phyloP scores from a whole-genome alignment of 2,888 invertebrate genomes.

The Lucinisca nassula region DNA sequence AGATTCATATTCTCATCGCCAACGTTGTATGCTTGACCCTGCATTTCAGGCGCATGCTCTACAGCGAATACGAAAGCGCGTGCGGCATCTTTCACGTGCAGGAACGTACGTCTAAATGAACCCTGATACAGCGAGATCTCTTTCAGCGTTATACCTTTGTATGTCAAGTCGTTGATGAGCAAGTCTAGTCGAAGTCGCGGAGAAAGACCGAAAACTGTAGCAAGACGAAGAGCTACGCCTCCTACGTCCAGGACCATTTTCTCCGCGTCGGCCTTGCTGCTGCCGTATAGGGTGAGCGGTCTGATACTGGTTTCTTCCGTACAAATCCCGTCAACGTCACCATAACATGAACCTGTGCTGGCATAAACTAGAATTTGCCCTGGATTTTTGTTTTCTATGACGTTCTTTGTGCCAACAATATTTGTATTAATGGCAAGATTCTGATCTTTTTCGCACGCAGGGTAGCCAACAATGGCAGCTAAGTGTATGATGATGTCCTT shows the following conservation, averaged over 20 bases:
- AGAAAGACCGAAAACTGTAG: conserved; percentile 87
- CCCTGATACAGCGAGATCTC: conserved; percentile 84
- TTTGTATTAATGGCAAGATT: too few species aligned
- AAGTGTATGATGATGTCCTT: conserved; percentile 84
- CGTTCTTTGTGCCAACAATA: too few species aligned
- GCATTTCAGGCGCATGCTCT: conserved; percentile 81
- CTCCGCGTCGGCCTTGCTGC: too few species aligned
- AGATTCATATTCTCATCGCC: conserved; percentile 86
- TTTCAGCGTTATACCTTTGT: conserved; percentile 78
- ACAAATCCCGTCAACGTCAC: conserved; percentile 83
- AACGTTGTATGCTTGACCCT: conserved; percentile 84
- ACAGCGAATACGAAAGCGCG: conserved; percentile 85
- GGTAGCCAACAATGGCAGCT: conserved; percentile 87
- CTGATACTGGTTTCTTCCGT: conserved; percentile 84
- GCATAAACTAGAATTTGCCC: too few species aligned
- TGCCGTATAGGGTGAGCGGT: conserved; percentile 85
- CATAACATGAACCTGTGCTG: conserved; percentile 87
- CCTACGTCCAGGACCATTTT: conserved; percentile 73
- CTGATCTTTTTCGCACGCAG: too few species aligned
- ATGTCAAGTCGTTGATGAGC: too few species aligned
- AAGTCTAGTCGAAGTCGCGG: too few species aligned
- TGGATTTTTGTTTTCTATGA: too few species aligned
- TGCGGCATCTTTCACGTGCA: too few species aligned
- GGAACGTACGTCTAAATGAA: conserved; percentile 84
- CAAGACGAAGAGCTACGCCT: conserved; percentile 84